phyloP scores from a whole-genome alignment of 2,888 invertebrate species.

The Athetis lepigone region DNA sequence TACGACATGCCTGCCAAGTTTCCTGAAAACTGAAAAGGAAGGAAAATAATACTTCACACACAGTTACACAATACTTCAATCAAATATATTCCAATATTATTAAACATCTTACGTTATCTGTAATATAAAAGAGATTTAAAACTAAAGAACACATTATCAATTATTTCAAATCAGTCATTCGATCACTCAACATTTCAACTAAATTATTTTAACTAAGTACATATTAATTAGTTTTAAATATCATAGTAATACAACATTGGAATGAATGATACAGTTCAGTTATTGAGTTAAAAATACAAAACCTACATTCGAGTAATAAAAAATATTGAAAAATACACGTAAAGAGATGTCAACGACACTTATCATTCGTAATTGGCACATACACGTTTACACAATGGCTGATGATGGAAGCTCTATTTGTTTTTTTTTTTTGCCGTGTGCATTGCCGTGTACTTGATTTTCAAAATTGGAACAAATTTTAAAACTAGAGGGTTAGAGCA shows the following conservation, averaged over 20 bases:
- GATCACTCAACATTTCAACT: conserved; percentile 61
- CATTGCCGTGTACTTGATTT: too few species aligned
- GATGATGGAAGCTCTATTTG: background rate
- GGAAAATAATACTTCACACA: conserved; percentile 19
- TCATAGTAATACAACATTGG: conserved; percentile 48
- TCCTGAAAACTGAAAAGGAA: background rate
- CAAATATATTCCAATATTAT: conserved; percentile 54
- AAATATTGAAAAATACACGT: background rate
- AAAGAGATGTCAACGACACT: background rate
- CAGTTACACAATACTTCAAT: conserved; percentile 41
- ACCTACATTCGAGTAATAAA: conserved; percentile 1
- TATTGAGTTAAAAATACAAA: conserved; percentile 28
- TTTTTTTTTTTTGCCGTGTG: background rate
- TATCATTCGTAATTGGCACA: background rate
- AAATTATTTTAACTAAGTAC: conserved; percentile 19
- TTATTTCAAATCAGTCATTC: conserved; percentile 72
- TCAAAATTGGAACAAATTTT: conserved; percentile 17
- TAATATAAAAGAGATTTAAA: conserved; percentile 58
- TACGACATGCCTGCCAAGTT: background rate
- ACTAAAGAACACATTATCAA: conserved; percentile 65
- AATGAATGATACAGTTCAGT: conserved; percentile 29
- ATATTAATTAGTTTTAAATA: conserved; percentile 48
- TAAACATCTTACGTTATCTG: conserved; percentile 40
- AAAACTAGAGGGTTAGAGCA: conserved; percentile 17
- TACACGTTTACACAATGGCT: background rate